Evolutionary conservation across 2,797 vertebrate genomes (phyloP), one percentile per base, ranked within the genome.

Genomic region (Melanogrammus aeglefinus): DNA sequence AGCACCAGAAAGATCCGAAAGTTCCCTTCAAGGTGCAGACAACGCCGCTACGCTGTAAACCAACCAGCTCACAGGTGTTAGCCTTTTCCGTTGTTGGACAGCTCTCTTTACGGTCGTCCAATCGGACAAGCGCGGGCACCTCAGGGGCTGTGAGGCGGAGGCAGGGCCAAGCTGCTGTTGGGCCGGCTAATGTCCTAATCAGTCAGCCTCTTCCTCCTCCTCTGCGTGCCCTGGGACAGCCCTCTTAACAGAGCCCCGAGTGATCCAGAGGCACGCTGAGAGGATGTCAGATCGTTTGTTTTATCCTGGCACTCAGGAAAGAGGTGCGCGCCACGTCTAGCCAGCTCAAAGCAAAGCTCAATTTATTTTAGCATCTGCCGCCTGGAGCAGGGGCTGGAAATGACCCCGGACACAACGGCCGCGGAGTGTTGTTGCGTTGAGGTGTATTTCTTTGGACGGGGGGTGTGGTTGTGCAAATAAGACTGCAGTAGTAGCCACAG

Each of bases 401-500:
- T 7, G n/a, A 24, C 10, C 57, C 57, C 2, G 57, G 6, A 24
- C 24, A 63, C 21, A 21, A 63, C 57, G 0, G 57, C 47, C n/a
- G 57, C 24, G 3, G 57, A 21, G 57, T 24, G n/a, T 63, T 63
- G 57, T 63, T 63, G 57, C 24, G 57, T 63, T 7, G 24, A 8
- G 24, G 57, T 63, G 21, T 63, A 18, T 63, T 18, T 24, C 1
- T 63, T 8, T 63, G n/a, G 16, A 18, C 18, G 31, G 31, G 31
- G 57, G 21, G 57, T 63, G 3, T 63, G 57, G n/a, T n/a, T 80
- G 80, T 88, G 84, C 88, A 81, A 86, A 70, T 82, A 1, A 36
- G 18, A 78, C 83, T 88, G 85, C 89, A 90, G 91, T 89, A 88
- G 88, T 85, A 86, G 86, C 87, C 91, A 90, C 92, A 79, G 90